A percentile compares a stretch with the other conserved stretches of the same genome.
Evolutionary conservation across 37 sponge, comb jelly and placozoan species (phyloP).

Genomic region (Amphimedon queenslandica): DNA sequence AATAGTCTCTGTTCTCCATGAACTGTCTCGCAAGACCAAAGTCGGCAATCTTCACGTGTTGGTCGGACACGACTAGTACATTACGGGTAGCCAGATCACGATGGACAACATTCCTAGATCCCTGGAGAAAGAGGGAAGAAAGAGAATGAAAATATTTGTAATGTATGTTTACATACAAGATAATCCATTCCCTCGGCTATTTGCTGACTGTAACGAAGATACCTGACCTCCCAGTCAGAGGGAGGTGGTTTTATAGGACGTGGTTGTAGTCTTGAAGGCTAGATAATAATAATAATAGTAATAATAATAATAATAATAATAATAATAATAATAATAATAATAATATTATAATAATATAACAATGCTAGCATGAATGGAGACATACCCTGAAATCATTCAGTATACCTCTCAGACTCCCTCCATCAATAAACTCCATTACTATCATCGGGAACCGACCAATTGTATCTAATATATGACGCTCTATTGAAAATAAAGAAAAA

Average conservation of each 20-base stretch:
- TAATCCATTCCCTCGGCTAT: constrained; percentile 68
- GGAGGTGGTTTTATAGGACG: background rate
- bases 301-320: too few species aligned
- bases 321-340: too few species aligned
- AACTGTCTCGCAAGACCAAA: constrained; percentile 57
- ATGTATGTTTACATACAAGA: constrained; percentile 31
- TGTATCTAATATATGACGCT: constrained; percentile 18
- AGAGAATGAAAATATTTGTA: background rate
- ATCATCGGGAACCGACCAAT: constrained; percentile 34
- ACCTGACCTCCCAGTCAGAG: background rate
- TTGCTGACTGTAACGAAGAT: constrained; percentile 26
- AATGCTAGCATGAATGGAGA: too few species aligned
- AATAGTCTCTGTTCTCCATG: constrained; percentile 33
- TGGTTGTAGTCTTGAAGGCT: too few species aligned
- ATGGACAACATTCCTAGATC: constrained; percentile 51
- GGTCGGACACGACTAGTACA: constrained; percentile 34
- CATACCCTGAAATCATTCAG: too few species aligned
- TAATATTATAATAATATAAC: too few species aligned
- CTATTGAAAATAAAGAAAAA: constrained; percentile 6
- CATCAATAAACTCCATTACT: constrained; percentile 61
- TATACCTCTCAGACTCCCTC: constrained; percentile 39
- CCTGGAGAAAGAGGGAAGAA: constrained; percentile 12
- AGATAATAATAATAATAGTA: too few species aligned
- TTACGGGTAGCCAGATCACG: constrained; percentile 72
- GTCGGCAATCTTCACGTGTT: constrained; percentile 62